Evolutionary conservation across 2,888 invertebrate genomes (phyloP), one percentile per base, ranked within the genome.

Genomic region (Thymelicus lineola): DNA sequence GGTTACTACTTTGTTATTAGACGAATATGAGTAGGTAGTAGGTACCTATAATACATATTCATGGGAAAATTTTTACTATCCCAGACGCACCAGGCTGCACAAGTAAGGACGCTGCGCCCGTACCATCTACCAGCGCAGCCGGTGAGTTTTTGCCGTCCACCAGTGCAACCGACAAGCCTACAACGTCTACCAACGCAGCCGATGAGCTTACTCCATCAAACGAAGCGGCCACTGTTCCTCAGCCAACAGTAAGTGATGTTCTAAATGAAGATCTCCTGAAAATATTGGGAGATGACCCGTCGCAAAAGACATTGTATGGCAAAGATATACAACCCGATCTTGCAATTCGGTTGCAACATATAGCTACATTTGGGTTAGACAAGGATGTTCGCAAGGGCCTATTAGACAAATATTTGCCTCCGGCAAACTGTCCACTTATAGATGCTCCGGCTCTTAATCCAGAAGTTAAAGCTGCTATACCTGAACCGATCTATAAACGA

Each of bases 371-470:
- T 0, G 78, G 76, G 0, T 45, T 78, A 0, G 10, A 66, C 2
- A 78, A 75, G 69, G 75, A 79, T 7, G 2, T 10, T 0, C 65
- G 73, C 0, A 78, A 77, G 46, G 75, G 76, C 20, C 60, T 78
- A 0, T 17, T 64, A 0, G 71, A 73, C 2, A 75, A 72, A 67
- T 75, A 79, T 64, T 38, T 73, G 14, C 42, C 70, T 0, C 76
- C 78, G 6, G 60, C 15, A 5, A 79, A 79, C 57, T 75, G 76
- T 35, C 69, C 46, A 15, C 17, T 71, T 0, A 75, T 80, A 6
- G 74, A 65, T 12, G 73, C 79, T 7, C 79, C 80, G 2, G 35
- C 35, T n/a, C 36, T 78, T 0, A 79, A 80, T 59, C 63, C 73
- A 0, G 79, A 79, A 61, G 66, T 77, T 12, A 75, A 73, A 48